Conservation (phyloP, 1,140 invertebrate genomes). For the Varroa destructor region DNA sequence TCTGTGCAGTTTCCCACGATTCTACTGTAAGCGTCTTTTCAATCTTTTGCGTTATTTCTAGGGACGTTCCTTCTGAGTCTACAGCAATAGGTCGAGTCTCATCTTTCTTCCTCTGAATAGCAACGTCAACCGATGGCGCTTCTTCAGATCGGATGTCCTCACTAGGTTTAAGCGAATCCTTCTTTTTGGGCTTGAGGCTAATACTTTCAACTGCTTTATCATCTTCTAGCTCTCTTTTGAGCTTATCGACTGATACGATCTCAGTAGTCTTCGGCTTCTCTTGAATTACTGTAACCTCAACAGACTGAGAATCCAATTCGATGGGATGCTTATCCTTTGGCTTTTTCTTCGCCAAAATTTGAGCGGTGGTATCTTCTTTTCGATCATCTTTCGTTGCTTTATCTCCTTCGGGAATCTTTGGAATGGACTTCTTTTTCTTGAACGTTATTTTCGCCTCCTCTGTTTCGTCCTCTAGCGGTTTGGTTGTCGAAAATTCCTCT, state of each 20-base stretch:
- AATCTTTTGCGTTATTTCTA: constrained; percentile 20
- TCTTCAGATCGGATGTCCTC: constrained; percentile 1
- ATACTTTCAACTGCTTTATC: not conserved
- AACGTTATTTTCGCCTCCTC: constrained; percentile 21
- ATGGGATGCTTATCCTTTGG: not conserved
- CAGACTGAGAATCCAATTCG: not conserved
- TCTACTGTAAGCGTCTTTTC: not conserved
- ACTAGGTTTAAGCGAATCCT: constrained; percentile 28
- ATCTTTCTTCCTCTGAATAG: no score
- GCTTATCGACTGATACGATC: not conserved
- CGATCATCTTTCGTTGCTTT: constrained; percentile 1
- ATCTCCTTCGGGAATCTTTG: constrained; percentile 17
- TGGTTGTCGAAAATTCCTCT: not conserved
- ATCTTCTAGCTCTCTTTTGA: not conserved
- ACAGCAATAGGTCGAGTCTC: no score
- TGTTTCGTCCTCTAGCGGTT: not conserved
- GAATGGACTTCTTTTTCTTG: constrained; percentile 28
- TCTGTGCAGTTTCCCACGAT: not conserved
- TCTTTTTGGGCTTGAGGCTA: constrained; percentile 21
- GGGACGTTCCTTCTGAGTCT: constrained; percentile 19
- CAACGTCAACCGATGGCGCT: no score
- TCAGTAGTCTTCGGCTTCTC: constrained; percentile 14
- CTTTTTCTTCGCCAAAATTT: not conserved
- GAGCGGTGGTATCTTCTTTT: not conserved
- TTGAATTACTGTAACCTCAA: constrained; percentile 6